phyloP scores from a whole-genome alignment of 2,888 invertebrate genomes.

The Cheilosia impressa region DNA sequence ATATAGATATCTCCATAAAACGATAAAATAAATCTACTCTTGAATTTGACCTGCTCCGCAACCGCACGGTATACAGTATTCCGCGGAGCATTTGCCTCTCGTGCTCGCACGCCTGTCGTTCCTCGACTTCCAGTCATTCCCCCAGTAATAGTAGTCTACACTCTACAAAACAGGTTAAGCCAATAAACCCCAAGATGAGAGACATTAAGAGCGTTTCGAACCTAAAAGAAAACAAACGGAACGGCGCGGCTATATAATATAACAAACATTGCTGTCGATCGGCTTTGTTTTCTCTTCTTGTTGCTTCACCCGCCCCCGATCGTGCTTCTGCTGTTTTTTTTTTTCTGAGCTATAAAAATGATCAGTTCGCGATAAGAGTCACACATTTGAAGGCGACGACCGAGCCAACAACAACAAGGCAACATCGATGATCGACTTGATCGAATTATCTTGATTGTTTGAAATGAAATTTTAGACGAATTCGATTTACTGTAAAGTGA shows the following conservation, averaged over 20 bases:
- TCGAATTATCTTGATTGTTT: slow-evolving; percentile 74
- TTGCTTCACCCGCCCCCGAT: slow-evolving; percentile 5
- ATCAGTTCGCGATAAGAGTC: slow-evolving; percentile 68
- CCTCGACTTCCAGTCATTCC: slow-evolving; percentile 43
- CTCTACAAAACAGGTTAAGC: slow-evolving; percentile 75
- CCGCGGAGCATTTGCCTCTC: slow-evolving; percentile 35
- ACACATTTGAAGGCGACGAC: slow-evolving; percentile 66
- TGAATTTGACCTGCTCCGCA: slow-evolving; percentile 70
- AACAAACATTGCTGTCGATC: slow-evolving; percentile 44
- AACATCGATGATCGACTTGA: slow-evolving; percentile 63
- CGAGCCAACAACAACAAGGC: slow-evolving; percentile 40
- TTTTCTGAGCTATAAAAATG: slow-evolving; percentile 50
- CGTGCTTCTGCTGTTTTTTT: neutral
- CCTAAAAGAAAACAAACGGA: slow-evolving; percentile 29
- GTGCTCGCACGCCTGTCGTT: slow-evolving; percentile 55
- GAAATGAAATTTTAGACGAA: slow-evolving; percentile 55
- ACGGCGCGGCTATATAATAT: slow-evolving; percentile 14
- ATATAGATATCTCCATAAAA: slow-evolving; percentile 62
- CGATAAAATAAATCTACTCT: slow-evolving; percentile 65
- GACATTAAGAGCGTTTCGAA: slow-evolving; percentile 73
- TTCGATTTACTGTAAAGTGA: slow-evolving; percentile 36
- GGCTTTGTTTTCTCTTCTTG: slow-evolving; percentile 47
- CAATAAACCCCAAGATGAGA: slow-evolving; percentile 75
- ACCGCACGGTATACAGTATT: slow-evolving; percentile 17
- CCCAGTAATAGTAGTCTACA: slow-evolving; percentile 35